phyloP scores from a whole-genome alignment of 1,140 invertebrate genomes.

The Euwallacea similis region DNA sequence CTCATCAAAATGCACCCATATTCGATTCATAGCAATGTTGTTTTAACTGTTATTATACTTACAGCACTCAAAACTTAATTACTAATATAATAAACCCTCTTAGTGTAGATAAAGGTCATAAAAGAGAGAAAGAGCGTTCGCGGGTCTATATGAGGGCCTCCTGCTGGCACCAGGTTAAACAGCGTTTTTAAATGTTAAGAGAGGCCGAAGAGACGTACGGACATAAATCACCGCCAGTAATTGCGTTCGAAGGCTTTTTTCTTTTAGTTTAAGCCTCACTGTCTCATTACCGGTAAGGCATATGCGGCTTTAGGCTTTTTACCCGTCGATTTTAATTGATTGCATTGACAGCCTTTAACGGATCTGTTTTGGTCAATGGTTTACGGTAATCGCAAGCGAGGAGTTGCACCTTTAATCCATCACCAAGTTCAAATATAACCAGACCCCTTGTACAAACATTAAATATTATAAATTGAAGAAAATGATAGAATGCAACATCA shows the following conservation, averaged over 20 bases:
- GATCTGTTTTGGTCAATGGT: neutral
- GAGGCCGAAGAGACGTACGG: conserved; percentile 10
- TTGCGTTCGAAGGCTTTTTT: conserved; percentile 13
- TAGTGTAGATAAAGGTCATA: too few relatives aligned
- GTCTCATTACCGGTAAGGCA: conserved; percentile 10
- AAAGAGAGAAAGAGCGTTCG: conserved; percentile 4
- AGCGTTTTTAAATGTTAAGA: conserved; percentile 17
- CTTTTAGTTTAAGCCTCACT: conserved; percentile 10
- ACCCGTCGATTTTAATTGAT: neutral
- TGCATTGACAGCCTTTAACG: neutral
- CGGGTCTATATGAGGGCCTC: conserved; percentile 4
- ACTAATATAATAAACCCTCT: too few relatives aligned
- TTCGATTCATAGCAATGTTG: too few relatives aligned
- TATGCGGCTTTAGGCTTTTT: conserved; percentile 5
- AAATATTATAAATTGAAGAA: too few relatives aligned
- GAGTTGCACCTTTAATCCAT: too few relatives aligned
- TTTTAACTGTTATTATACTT: too few relatives aligned
- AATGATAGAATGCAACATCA: too few relatives aligned
- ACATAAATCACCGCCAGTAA: conserved; percentile 18
- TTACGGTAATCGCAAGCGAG: too few relatives aligned
- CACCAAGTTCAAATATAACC: too few relatives aligned
- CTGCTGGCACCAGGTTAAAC: conserved; percentile 10
- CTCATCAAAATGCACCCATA: too few relatives aligned
- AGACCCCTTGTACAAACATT: too few relatives aligned
- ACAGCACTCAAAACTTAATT: too few relatives aligned